Base-by-base conservation (phyloP, 2,113 vertebrate genomes). In the Nyctereutes procyonoides region DNA sequence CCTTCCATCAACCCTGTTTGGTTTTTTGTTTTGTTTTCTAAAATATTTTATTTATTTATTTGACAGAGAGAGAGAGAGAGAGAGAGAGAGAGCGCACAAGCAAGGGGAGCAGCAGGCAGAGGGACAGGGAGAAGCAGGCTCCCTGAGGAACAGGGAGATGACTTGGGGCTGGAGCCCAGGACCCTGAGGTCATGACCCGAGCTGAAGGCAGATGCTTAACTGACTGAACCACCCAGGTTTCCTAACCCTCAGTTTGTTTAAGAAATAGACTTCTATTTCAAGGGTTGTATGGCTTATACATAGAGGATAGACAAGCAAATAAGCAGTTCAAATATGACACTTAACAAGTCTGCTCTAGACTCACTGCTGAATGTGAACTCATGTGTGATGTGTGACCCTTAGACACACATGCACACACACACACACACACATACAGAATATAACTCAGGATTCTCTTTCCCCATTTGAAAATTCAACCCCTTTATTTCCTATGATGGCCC, bases 381-480 rank as follows among this genome's bases (percentile, higher is more conserved):
- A 4, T 58, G 35, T 92, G 17, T 88, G 22, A 76, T 58, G 48
- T 92, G 17, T 88, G 22, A 76, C 43, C 24, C 71, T 85, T 60
- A 65, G 22, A 62, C 43, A 89, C 22, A 92, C 55, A 89, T 12
- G 30, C 26, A 77, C 28, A 35, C 3, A 69, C 28, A 56, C n/a
- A 56, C 83, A 82, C 5, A 58, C 35, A 71, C 24, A 83, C 48
- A 88, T 35, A 51, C 32, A 87, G 1, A n/a, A 2, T 3, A 38
- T 65, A 76, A 83, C 48, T 90, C 56, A 55, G 20, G 20, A 93
- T 88, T 94, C 15, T 95, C 35, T 82, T 56, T 83, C 16, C 22
- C 67, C n/a, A 8, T 84, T 81, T 96, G 76, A 96, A 97, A 93
- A 93, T 28, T 81, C 80, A 80, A 48, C 56, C 8, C 26, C 19